Conservation (phyloP, 53 echinoderm and acorn worm species). For the Holothuria scabra region DNA sequence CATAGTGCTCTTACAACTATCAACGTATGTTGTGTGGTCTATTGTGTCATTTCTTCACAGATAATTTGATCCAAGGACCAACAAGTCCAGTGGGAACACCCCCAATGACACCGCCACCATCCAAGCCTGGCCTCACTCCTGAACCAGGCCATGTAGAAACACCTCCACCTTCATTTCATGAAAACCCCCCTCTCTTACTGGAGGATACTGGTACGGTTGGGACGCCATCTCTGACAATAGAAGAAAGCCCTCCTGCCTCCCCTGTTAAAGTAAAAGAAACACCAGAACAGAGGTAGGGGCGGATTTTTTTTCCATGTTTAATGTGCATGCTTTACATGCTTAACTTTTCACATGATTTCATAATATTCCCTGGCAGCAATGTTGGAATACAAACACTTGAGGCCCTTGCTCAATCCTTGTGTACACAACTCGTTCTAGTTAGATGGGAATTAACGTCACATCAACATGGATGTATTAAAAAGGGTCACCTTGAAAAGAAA, state of each 20-base stretch:
- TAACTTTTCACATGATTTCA: no score
- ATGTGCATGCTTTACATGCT: no score
- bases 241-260: conserved; percentile 30
- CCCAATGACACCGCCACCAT: conserved; percentile 44
- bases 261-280: conserved; percentile 19
- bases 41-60: neutral
- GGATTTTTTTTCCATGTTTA: no score
- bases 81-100: conserved; percentile 50
- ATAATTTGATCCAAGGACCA: conserved; percentile 22
- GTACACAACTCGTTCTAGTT: no score
- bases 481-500: no score
- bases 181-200: neutral
- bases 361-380: no score
- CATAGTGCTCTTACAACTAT: no score
- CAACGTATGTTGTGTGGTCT: no score
- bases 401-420: no score
- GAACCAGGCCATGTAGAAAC: conserved; percentile 27
- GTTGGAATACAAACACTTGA: no score
- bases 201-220: conserved; percentile 2
- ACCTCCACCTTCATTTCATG: conserved; percentile 17
- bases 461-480: no score
- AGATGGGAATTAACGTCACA: no score
- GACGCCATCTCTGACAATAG: conserved; percentile 31
- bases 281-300: conserved; percentile 13
- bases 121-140: neutral